A percentile compares a stretch with the other conserved stretches of the same genome.
Evolutionary conservation across 2,797 vertebrate genomes (phyloP).

Genomic region (Rallus crepitans): DNA sequence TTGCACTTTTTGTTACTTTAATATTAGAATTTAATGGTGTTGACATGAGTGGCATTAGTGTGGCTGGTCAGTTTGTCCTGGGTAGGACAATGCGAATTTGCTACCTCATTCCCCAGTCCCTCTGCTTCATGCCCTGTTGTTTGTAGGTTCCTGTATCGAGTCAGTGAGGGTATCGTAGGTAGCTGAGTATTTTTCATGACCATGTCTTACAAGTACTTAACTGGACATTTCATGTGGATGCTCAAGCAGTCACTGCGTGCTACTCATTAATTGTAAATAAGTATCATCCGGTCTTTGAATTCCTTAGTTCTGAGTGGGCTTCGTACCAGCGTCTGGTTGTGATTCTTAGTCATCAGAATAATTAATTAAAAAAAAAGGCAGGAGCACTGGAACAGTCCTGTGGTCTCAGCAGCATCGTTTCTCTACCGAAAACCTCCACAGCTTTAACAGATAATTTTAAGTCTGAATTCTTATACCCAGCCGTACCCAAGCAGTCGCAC

Average conservation of each 20-base stretch:
- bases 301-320: neutral
- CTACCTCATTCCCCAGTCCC: neutral
- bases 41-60: neutral
- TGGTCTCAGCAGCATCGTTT: neutral
- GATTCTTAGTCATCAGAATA: conserved; percentile 42
- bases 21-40: neutral
- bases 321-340: neutral
- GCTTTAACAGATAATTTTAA: neutral
- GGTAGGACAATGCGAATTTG: neutral
- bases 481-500: neutral
- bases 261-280: neutral
- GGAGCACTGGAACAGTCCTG: neutral
- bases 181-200: neutral
- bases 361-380: neutral
- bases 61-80: neutral
- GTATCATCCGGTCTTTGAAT: neutral
- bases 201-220: neutral
- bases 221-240: neutral
- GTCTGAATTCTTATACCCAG: neutral
- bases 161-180: neutral
- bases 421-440: neutral
- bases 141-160: neutral
- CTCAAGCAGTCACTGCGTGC: neutral
- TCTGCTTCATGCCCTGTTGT: accelerated
- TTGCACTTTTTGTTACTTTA: neutral